phyloP scores from a whole-genome alignment of 2,797 vertebrate species.

The Poecilia wingei region DNA sequence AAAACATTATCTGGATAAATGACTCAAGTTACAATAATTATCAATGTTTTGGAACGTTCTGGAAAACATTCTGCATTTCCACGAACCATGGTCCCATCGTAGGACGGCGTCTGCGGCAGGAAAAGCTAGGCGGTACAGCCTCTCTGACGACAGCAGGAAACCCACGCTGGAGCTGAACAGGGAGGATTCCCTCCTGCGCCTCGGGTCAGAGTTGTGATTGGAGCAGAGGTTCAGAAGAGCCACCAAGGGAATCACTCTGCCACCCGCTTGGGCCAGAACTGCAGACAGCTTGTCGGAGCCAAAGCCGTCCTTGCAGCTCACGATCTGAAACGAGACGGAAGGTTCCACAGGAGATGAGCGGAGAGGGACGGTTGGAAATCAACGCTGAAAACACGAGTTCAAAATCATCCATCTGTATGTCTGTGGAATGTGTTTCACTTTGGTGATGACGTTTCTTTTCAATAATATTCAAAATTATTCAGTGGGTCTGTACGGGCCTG shows the following conservation, averaged over 20 bases:
- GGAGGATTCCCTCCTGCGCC: constrained; percentile 54
- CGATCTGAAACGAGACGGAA: constrained; percentile 69
- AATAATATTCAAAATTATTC: too few relatives aligned
- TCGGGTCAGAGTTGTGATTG: constrained; percentile 10
- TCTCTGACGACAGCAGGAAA: constrained; percentile 83
- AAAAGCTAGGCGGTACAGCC: constrained; percentile 79
- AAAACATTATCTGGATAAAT: not conserved
- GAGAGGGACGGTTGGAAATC: too few relatives aligned
- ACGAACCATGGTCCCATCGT: constrained; percentile 79
- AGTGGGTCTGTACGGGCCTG: too few relatives aligned
- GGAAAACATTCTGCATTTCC: not conserved
- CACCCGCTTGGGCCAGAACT: constrained; percentile 78
- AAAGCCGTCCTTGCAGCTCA: constrained; percentile 76
- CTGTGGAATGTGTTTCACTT: too few relatives aligned
- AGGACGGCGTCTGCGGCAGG: constrained; percentile 77
- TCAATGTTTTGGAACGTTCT: too few relatives aligned
- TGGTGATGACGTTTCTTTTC: too few relatives aligned
- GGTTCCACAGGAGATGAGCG: not conserved
- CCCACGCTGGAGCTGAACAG: constrained; percentile 81
- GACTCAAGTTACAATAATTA: not conserved
- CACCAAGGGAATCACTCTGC: constrained; percentile 85
- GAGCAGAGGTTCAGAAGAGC: constrained; percentile 72
- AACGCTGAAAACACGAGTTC: too few relatives aligned
- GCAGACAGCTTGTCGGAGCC: constrained; percentile 85
- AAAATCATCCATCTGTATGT: too few relatives aligned